Base-by-base conservation (phyloP, 2,797 vertebrate genomes). In the Triplophysa bombifrons region DNA sequence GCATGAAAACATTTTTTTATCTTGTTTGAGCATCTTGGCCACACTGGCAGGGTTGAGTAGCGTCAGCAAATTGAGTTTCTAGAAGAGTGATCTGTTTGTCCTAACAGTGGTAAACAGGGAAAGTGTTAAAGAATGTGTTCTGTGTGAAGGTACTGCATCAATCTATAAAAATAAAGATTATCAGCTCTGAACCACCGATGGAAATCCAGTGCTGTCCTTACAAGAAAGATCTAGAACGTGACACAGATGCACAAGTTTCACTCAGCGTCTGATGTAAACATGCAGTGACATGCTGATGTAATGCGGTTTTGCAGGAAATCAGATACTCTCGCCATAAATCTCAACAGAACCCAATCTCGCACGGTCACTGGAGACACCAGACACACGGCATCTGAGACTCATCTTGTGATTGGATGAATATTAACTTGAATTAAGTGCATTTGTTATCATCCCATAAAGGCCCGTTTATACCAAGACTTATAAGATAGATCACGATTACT, bases 231-330 rank as follows among this genome's bases (percentile, higher is more conserved):
- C 58, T 11, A 2, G n/a, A 56, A 56, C 53, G n/a, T 56, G 11
- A 19, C 56, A 60, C 55, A 25, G 55, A 25, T 22, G 20, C 55
- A 13, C 20, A 58, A 25, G 56, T 13, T 30, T 61, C 25, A 14
- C 60, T 27, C 25, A 63, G 8, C 60, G 56, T 12, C 22, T 61
- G 58, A 27, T 64, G 30, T 64, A 30, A 64, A 64, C 16, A 64
- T 38, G 27, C 61, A 64, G 27, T 19, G 61, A 38, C 30, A 64
- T 11, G 30, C 30, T 38, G 61, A 64, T 38, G 55, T 56, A 56
- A 56, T 20, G 61, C 13, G 30, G 16, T 64, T 61, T 61, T 16
- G 58, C 61, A 64, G 30, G 30, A 38, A 64, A 64, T 64, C 60
- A 63, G 60, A 63, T 34, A 30, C 14, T 30, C 61, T 63, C 14